Evolutionary conservation across 1,140 invertebrate genomes (phyloP), one percentile per base, ranked within the genome.

Genomic region (Archegozetes longisetosus): DNA sequence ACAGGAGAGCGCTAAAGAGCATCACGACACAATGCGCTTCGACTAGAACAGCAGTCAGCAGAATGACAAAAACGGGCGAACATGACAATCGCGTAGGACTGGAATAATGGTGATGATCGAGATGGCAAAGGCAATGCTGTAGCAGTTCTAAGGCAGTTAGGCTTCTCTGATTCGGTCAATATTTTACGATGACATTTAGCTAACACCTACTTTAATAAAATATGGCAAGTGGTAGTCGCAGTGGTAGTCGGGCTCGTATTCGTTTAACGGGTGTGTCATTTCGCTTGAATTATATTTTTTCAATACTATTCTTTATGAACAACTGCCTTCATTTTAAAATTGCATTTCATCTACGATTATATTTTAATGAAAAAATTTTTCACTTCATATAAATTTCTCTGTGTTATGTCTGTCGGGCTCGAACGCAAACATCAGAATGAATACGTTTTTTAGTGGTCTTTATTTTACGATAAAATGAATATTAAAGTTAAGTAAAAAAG

Each of bases 1-100:
- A 49, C 47, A 23, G 49, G 57, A 58, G n/a, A 50, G 48, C 47
- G 26, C 57, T 58, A 50, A 58, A 12, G 23, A 24, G 1, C 26
- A 25, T 20, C 26, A 25, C 22, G 20, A 28, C 27, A 28, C 22
- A n/a, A n/a, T 47, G 46, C 46, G 46, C 46, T 47, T 47, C 14
- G 14, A n/a, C 46, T 14, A 14, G 46, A 14, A n/a, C n/a, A n/a
- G 46, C 46, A n/a, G 14, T n/a, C 46, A n/a, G n/a, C n/a, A 14
- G 14, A n/a, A 47, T n/a, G 46, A 14, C 46, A 47, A 14, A 14
- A n/a, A 47, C n/a, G 46, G n/a, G 46, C 46, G n/a, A n/a, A n/a
- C n/a, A n/a, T n/a, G n/a, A n/a, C n/a, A n/a, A n/a, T n/a, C n/a
- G n/a, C n/a, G n/a, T n/a, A n/a, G n/a, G n/a, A n/a, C n/a, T n/a